phyloP scores from a whole-genome alignment of 2,888 invertebrate genomes.

The Tipula vernalis region DNA sequence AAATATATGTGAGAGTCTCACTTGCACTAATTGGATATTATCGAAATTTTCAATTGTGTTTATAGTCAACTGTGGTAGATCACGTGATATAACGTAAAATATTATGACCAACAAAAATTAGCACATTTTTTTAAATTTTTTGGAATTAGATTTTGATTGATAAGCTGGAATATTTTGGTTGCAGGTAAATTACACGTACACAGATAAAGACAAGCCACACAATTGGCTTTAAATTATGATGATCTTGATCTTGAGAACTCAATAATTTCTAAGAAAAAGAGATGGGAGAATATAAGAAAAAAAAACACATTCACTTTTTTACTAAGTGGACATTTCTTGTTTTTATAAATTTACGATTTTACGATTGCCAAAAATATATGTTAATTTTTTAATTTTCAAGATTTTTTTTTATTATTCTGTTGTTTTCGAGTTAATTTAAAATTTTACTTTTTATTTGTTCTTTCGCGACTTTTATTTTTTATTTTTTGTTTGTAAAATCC shows the following conservation, averaged over 20 bases:
- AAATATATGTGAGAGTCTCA: background rate
- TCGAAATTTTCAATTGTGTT: background rate
- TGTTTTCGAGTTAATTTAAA: background rate
- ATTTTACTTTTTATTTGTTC: background rate
- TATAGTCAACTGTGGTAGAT: background rate
- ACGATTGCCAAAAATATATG: background rate
- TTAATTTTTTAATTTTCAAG: background rate
- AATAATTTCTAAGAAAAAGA: background rate
- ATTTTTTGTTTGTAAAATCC: background rate
- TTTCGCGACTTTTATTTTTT: background rate
- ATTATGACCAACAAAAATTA: background rate
- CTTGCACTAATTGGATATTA: background rate
- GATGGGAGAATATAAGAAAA: background rate
- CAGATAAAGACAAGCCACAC: background rate
- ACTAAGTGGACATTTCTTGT: background rate
- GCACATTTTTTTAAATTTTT: background rate
- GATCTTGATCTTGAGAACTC: background rate
- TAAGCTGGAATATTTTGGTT: background rate
- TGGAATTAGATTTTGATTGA: background rate
- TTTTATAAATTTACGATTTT: background rate
- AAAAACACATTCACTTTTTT: background rate
- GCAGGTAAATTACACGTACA: background rate
- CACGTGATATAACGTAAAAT: background rate
- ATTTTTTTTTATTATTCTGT: background rate
- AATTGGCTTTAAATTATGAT: background rate